phyloP scores from a whole-genome alignment of 2,797 vertebrate genomes.

The Myiotriccus ornatus region DNA sequence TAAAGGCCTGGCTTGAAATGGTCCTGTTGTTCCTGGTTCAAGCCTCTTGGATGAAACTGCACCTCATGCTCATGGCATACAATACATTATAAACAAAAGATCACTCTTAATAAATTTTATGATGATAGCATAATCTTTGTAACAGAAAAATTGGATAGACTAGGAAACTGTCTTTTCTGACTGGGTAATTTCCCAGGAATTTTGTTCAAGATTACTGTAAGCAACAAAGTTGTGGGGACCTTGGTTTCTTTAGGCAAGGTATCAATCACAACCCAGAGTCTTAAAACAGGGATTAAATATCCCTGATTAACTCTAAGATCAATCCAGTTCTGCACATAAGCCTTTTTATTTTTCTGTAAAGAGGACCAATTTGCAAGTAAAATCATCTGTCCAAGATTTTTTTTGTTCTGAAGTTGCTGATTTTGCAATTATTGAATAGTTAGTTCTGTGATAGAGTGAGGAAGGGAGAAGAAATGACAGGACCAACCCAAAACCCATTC shows the following conservation, averaged over 20 bases:
- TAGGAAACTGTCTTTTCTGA: not conserved
- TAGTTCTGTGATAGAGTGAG: not conserved
- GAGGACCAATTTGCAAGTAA: not conserved
- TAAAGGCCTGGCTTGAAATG: not conserved
- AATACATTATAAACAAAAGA: not conserved
- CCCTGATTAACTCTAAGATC: not conserved
- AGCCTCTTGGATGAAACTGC: not conserved
- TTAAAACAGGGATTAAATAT: not conserved
- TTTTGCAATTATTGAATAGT: not conserved
- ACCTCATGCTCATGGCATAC: fast-evolving
- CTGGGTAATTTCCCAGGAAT: not conserved
- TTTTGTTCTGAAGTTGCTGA: not conserved
- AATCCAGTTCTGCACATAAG: not conserved
- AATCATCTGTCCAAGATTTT: not conserved
- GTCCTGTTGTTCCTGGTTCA: not conserved
- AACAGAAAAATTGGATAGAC: not conserved
- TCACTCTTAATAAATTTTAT: not conserved
- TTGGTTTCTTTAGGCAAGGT: not conserved
- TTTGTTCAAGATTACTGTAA: not conserved
- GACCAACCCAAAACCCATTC: not conserved
- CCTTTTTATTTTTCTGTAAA: not conserved
- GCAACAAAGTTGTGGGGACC: not conserved
- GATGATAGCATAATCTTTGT: not conserved
- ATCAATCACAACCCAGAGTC: not conserved
- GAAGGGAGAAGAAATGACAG: not conserved